Evolutionary conservation across 2,888 invertebrate genomes (phyloP), one percentile per base, ranked within the genome.

Genomic region (Myopa tessellatipennis): DNA sequence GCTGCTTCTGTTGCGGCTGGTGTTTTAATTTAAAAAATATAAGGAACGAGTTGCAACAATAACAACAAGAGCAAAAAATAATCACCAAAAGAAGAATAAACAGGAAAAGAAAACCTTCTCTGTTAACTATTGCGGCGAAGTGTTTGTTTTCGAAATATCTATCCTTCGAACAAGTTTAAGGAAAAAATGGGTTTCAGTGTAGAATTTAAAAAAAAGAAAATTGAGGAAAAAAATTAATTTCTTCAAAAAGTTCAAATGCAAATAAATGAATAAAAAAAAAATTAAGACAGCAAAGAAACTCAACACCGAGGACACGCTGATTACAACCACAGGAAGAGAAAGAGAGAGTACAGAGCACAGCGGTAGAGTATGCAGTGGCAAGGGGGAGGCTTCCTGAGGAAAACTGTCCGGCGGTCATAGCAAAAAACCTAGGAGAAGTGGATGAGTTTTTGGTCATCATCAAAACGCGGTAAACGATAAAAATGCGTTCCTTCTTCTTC

Each of bases 1-100:
- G 6, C 45, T 45, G 45, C 10, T 45, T 45, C 45, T 45, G 45
- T 1, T 45, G 45, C 3, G 45, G 45, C 45, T 45, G 7, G 45
- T 45, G 83, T 86, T 86, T 85, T 86, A 86, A 86, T 85, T 85
- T 85, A 86, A 86, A 85, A 45, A 74, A 61, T 74, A 74, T 63
- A 74, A 76, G 18, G 45, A 73, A 45, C 61, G 34, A 63, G 50
- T 18, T 69, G 14, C 50, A 61, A 52, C 74, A 65, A 12, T 36
- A 77, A 77, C 34, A 74, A 73, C 63, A 78, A 76, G 18, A 72
- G 45, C n/a, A 77, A 73, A 73, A 73, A 82, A 79, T 81, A 81
- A 83, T 82, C 83, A 81, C 80, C 83, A 85, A 85, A 85, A 84
- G 81, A 82, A 83, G 82, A 78, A 85, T 84, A 86, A 67, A 55